Base-by-base conservation (phyloP, 2,113 vertebrate species). In the Chascanopsetta lugubris region DNA sequence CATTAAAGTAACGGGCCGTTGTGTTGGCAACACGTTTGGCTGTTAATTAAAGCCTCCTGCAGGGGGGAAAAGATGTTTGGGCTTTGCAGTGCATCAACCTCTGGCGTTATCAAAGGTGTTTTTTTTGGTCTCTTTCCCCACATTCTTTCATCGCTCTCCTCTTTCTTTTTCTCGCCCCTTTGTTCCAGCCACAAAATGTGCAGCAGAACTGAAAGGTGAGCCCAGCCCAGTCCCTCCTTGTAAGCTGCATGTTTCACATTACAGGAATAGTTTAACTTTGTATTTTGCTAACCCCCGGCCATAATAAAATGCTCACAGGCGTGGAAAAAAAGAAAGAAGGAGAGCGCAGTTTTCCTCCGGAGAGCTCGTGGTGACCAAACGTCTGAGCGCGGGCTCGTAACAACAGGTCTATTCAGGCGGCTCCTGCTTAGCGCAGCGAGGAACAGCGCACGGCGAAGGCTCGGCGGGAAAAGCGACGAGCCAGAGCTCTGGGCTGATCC, bases 211-310 rank as follows among this genome's bases (percentile, higher is more conserved):
- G 72, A 79, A 85, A 88, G 80, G 76, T 59, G 75, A 84, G 68
- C 79, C 61, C 63, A 1, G 74, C 75, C 79, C 62, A 48, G 68
- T 51, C 75, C 82, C 79, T 83, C 69, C 63, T 50, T 75, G n/a
- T 59, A 55, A 87, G 79, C 83, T 38, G 75, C 85, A 6, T 90
- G 90, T 90, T 90, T 92, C 87, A 84, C 89, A 92, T 92, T 85
- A 87, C 87, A 79, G 72, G 72, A 88, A 92, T 92, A 90, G 88
- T 91, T 92, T 77, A 68, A 87, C 83, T 61, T 84, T 84, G 80
- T 80, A 61, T 90, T 89, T 89, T 61, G 55, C 79, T 85, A 82
- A 90, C 85, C 81, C 49, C 76, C 55, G 77, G 68, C 43, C 55
- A 84, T 86, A 87, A 92, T 90, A 86, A 90, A 91, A 82, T 60